These are phyloP conservation scores for Natator depressus DNA, from an alignment of 2,113 vertebrate species.

Conservation along the genomic window DNA sequence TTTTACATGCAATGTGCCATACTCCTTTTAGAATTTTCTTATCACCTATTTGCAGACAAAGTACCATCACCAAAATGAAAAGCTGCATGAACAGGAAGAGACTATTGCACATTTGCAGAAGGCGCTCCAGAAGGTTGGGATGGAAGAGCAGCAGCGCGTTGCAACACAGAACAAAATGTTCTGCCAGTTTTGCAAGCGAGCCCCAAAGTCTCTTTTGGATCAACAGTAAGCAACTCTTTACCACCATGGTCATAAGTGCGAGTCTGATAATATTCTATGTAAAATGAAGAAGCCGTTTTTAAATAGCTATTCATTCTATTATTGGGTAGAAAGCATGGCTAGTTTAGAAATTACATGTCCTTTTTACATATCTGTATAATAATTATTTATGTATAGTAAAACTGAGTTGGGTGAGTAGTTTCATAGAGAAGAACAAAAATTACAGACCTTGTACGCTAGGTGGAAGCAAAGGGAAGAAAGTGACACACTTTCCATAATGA, in stretches of 20 bases:
- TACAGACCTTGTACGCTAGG: not conserved
- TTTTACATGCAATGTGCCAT: too few relatives aligned
- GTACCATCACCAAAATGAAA: constrained; percentile 79
- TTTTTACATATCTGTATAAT: not conserved
- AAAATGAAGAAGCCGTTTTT: not conserved
- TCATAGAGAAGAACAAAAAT: not conserved
- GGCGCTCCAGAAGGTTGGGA: constrained; percentile 75
- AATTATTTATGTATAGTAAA: not conserved
- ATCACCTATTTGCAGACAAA: constrained; percentile 53
- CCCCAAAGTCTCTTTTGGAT: constrained; percentile 76
- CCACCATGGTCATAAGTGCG: not conserved
- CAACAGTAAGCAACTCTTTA: constrained; percentile 79
- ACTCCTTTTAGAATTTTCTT: not conserved
- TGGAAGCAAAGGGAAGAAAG: constrained; percentile 56
- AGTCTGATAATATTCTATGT: not conserved
- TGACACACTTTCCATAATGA: not conserved
- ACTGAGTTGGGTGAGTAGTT: not conserved
- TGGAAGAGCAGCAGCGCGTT: constrained; percentile 80
- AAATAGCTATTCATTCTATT: not conserved
- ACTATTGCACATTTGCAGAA: constrained; percentile 80
- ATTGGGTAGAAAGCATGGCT: not conserved
- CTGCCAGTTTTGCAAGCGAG: constrained; percentile 78
- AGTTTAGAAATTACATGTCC: not conserved
- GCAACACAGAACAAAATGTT: constrained; percentile 80
- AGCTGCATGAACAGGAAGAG: constrained; percentile 77